These are phyloP conservation scores for Papilio polytes DNA, from an alignment of 1,140 invertebrate genomes.

Conservation along the genomic window DNA sequence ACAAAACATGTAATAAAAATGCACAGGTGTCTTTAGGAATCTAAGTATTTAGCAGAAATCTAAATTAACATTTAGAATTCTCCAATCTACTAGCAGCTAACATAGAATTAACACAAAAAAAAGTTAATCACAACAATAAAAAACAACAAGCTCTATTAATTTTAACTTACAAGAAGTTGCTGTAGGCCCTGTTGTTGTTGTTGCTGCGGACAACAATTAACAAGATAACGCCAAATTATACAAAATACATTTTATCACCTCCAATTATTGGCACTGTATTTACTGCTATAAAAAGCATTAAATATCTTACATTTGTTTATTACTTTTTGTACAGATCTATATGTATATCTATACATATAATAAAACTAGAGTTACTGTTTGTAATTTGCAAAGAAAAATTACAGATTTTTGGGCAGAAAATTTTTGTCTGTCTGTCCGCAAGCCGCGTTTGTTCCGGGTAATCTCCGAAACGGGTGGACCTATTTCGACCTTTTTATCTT, in stretches of 20 bases:
- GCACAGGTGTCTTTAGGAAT: too few species aligned
- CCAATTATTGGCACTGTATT: slow-evolving; percentile 31
- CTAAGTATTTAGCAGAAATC: too few species aligned
- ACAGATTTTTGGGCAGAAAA: too few species aligned
- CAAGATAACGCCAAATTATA: slow-evolving; percentile 54
- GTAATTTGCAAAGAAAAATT: too few species aligned
- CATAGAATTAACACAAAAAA: slow-evolving; percentile 50
- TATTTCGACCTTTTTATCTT: too few species aligned
- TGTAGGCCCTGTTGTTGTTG: slow-evolving; percentile 87
- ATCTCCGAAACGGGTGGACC: too few species aligned
- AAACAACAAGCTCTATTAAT: slow-evolving; percentile 38
- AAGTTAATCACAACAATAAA: slow-evolving; percentile 77
- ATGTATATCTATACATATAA: too few species aligned
- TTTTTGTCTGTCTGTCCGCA: too few species aligned
- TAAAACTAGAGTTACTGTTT: too few species aligned
- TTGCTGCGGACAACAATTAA: slow-evolving; percentile 83
- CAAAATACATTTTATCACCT: slow-evolving; percentile 33
- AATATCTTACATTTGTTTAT: slow-evolving; percentile 30
- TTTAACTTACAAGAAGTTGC: slow-evolving; percentile 86
- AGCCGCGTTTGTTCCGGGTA: too few species aligned
- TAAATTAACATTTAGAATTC: background rate
- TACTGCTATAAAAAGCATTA: slow-evolving; percentile 2
- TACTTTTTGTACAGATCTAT: too few species aligned
- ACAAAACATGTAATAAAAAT: too few species aligned
- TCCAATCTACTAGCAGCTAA: background rate